A percentile compares a stretch with the other conserved stretches of the same genome.
phyloP scores from a whole-genome alignment of 1,140 invertebrate species.

The Drosophila funebris region DNA sequence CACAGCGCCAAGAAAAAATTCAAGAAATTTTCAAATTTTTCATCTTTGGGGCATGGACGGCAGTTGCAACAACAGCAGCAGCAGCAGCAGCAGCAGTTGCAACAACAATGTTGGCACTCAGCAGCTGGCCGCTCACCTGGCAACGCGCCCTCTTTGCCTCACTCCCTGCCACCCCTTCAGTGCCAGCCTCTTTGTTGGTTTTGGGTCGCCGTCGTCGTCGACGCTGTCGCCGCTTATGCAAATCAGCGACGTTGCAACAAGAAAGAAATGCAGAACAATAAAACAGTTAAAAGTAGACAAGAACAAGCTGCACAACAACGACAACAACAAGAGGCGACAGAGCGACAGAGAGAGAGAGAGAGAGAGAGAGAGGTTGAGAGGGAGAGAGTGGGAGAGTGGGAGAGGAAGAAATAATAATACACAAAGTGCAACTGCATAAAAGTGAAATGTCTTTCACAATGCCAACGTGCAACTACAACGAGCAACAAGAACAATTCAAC shows the following conservation, averaged over 20 bases:
- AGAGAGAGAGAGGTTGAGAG: neutral
- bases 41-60: constrained; percentile 72
- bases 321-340: constrained; percentile 11
- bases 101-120: constrained; percentile 77
- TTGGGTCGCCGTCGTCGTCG: constrained; percentile 51
- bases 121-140: constrained; percentile 55
- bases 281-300: constrained; percentile 81
- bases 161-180: neutral
- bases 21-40: constrained; percentile 82
- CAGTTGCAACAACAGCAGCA: constrained; percentile 16
- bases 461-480: constrained; percentile 54
- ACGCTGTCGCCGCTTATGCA: constrained; percentile 68
- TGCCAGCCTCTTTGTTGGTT: constrained; percentile 50
- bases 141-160: neutral
- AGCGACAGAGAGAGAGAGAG: neutral
- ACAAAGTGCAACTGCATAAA: constrained; percentile 82
- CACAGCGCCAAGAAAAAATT: constrained; percentile 66
- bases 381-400: constrained; percentile 4
- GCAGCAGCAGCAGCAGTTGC: constrained; percentile 28
- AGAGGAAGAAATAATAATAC: constrained; percentile 67
- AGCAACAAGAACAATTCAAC: constrained; percentile 27
- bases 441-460: constrained; percentile 81
- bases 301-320: constrained; percentile 65
- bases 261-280: constrained; percentile 76
- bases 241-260: constrained; percentile 63